Evolutionary conservation across 2,113 vertebrate species (phyloP), one percentile per base, ranked within the genome.

Genomic region (Dipodomys merriami): DNA sequence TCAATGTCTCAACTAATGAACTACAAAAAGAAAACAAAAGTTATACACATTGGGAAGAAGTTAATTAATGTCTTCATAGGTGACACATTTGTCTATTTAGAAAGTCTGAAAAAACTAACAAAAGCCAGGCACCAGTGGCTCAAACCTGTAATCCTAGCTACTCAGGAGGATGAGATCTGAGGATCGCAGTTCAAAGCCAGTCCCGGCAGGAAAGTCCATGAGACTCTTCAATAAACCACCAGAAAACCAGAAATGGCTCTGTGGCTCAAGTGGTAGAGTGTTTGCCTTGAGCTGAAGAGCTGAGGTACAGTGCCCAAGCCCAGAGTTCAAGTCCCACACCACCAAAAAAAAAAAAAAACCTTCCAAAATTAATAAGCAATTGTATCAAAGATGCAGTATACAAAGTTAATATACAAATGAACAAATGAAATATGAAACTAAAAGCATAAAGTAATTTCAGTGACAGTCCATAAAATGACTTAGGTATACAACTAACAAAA

Each of bases 381-480:
- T 57, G 33, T 6, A 39, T 73, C 12, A 89, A 71, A 15, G 67
- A 33, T 33, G 44, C 30, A 71, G 57, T 3, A 74, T 7, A 62
- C 29, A 39, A 46, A 35, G 29, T n/a, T 87, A 76, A 76, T 65
- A 44, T 6, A 87, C 2, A 46, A 73, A 69, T 78, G 27, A 60
- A 39, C 46, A 69, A 69, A 85, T 60, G 13, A 49, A 69, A 46
- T 68, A 78, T 44, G 33, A 84, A 76, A 84, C 57, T 83, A 44
- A 69, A 91, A 65, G 74, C 7, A 67, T 5, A 67, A 46, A 35
- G 39, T 8, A 64, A 72, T 81, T 87, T 65, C 7, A 35, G 7
- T 71, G 39, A 30, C n/a, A 92, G 27, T 13, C 6, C 53, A 35
- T 20, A 92, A 92, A 92, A 92, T 86, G 76, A 85, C 27, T 39